Conservation (phyloP, 2,888 invertebrate species). For the Eutolmus rufibarbis region DNA sequence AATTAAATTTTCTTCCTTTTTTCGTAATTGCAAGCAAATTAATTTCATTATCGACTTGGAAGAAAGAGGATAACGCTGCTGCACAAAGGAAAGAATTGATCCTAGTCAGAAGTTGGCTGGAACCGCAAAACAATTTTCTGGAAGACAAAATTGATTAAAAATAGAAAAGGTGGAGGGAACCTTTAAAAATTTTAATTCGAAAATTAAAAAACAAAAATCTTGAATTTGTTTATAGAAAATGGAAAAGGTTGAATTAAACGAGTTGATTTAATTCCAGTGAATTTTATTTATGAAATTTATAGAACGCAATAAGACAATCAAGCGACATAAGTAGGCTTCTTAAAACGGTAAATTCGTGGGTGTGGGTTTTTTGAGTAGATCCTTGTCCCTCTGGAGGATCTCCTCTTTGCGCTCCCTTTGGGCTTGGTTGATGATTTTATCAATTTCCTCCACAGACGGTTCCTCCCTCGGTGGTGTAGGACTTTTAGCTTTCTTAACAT, state of each 20-base stretch:
- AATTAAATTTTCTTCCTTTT: too few species aligned
- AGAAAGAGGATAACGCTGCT: too few species aligned
- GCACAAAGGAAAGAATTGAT: too few species aligned
- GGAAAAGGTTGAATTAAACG: neutral
- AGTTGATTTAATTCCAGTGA: neutral
- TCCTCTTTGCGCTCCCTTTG: slow-evolving; percentile 69
- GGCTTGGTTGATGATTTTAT: slow-evolving; percentile 66
- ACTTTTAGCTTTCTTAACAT: slow-evolving; percentile 56
- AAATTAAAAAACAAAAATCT: too few species aligned
- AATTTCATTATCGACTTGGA: too few species aligned
- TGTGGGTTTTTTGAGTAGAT: slow-evolving; percentile 60
- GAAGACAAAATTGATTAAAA: too few species aligned
- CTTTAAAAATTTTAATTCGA: too few species aligned
- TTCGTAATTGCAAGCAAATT: too few species aligned
- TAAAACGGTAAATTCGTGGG: slow-evolving; percentile 47
- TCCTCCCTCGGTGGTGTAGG: slow-evolving; percentile 60
- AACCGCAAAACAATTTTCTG: too few species aligned
- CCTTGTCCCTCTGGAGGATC: slow-evolving; percentile 66
- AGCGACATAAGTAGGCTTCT: neutral
- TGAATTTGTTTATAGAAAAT: too few species aligned
- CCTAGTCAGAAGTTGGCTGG: too few species aligned
- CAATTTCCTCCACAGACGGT: slow-evolving; percentile 66
- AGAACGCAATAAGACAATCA: neutral
- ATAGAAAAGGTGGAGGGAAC: too few species aligned
- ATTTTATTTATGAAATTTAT: neutral